Conservation (phyloP, 2,797 vertebrate species). For the Acrocephalus scirpaceus region DNA sequence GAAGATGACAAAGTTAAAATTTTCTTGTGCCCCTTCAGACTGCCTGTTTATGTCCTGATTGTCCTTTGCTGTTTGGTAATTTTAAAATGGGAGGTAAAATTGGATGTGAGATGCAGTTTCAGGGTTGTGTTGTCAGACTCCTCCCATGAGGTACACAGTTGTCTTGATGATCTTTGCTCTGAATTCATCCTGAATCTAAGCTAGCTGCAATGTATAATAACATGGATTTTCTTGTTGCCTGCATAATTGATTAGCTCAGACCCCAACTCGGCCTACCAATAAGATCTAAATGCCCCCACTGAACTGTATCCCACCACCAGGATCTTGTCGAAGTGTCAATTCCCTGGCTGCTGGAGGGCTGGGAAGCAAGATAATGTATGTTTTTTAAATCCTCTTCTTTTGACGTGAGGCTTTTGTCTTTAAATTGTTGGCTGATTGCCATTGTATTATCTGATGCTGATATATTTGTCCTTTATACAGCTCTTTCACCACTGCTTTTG, state of each 20-base stretch:
- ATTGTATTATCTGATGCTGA: not conserved
- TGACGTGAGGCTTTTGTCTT: constrained; percentile 17
- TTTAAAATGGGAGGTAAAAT: not conserved
- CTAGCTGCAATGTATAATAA: not conserved
- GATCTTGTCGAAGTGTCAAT: not conserved
- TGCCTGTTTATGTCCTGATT: not conserved
- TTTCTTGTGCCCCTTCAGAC: not conserved
- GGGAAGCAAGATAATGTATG: not conserved
- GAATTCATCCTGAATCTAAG: not conserved
- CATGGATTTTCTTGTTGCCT: not conserved
- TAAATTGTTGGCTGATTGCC: constrained; percentile 34
- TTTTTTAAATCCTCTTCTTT: constrained; percentile 21
- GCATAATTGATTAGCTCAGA: not conserved
- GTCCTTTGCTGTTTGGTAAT: not conserved
- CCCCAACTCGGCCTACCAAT: fast-evolving
- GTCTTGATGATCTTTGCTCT: not conserved
- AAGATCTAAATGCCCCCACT: not conserved
- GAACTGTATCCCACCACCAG: not conserved
- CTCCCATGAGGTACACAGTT: not conserved
- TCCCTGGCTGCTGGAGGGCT: not conserved
- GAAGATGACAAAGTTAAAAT: not conserved
- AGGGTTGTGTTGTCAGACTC: not conserved
- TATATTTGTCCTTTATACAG: constrained; percentile 10
- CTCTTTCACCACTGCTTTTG: not conserved
- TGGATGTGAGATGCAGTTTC: not conserved